Evolutionary conservation across 2,797 vertebrate species (phyloP).

Genomic region (Australoheros facetus): DNA sequence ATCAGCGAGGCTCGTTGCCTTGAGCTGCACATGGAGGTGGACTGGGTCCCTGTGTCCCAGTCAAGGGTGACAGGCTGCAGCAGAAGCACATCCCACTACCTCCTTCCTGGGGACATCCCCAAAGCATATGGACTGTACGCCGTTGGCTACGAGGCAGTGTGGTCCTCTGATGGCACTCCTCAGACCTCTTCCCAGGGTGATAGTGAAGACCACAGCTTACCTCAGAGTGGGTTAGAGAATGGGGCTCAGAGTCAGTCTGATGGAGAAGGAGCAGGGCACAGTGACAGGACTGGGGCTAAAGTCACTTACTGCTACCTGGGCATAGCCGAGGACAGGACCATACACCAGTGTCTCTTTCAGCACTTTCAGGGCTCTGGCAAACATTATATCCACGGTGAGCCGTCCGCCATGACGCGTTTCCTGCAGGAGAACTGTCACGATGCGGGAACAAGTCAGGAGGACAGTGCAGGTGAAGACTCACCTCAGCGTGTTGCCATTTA

Average conservation of each 20-base stretch:
- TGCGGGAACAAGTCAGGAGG: constrained; percentile 40
- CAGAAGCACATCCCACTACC: constrained; percentile 89
- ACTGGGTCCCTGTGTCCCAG: constrained; percentile 93
- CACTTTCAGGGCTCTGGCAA: constrained; percentile 95
- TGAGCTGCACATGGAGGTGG: constrained; percentile 97
- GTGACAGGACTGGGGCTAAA: constrained; percentile 71
- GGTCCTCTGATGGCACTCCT: neutral
- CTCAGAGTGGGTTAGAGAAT: constrained; percentile 51
- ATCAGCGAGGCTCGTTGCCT: constrained; percentile 96
- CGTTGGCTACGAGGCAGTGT: constrained; percentile 86
- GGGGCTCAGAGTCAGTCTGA: constrained; percentile 39
- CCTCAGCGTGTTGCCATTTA: constrained; percentile 85
- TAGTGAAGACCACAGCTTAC: constrained; percentile 43
- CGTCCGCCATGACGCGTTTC: constrained; percentile 89
- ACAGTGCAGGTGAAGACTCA: constrained; percentile 52
- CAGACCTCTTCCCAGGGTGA: constrained; percentile 24
- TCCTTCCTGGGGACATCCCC: constrained; percentile 94
- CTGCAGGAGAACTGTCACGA: constrained; percentile 91
- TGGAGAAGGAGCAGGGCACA: constrained; percentile 35
- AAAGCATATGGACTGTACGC: constrained; percentile 94
- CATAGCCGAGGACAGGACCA: constrained; percentile 93
- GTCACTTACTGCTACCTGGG: constrained; percentile 96
- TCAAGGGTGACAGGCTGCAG: constrained; percentile 87
- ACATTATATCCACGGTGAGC: constrained; percentile 86
- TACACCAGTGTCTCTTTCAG: constrained; percentile 95